Base-by-base conservation (phyloP, 2,113 vertebrate genomes). In the Pterocles gutturalis region DNA sequence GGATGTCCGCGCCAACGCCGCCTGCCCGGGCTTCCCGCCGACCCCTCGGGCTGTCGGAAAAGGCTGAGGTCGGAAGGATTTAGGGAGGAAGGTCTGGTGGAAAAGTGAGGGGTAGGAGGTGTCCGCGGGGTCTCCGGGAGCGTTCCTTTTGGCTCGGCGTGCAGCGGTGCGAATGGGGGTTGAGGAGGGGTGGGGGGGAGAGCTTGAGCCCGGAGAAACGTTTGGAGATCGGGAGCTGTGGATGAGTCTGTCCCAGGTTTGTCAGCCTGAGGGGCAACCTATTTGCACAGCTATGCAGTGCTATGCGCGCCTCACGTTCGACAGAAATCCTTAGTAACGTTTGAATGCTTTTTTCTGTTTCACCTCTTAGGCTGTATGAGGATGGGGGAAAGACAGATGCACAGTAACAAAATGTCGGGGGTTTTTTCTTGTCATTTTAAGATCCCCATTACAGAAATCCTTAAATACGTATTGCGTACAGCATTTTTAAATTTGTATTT, bases 301-400 rank as follows among this genome's bases (percentile, higher is more conserved):
- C 33, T 54, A 0, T 57, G 31, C 29, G 0, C 24, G 53, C 67
- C 67, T 21, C 20, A 7, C 19, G 2, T 10, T 69, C 26, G 7
- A 21, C 48, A 5, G 33, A 48, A 88, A 64, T 65, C 11, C 41
- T 41, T 77, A 7, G 11, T n/a, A 14, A 26, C 26, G 18, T 26
- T n/a, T 41, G 38, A 34, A 7, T 41, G 17, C 26, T 16, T n/a
- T 31, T 33, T 22, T 26, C 11, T 1, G 1, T 76, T 94, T 80
- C 12, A 3, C 14, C 65, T 61, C 28, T 73, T 69, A 64, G 83
- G 49, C 11, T 72, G 15, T 10, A 4, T 17, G 4, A 7, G 13
- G 43, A 15, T 8, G 12, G 3, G 13, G 33, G 13, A 0, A 13
- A 55, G 18, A n/a, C 51, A 14, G 13, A 20, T 46, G 17, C 28